Conservation (phyloP, 2,797 vertebrate genomes). For the Anableps anableps region DNA sequence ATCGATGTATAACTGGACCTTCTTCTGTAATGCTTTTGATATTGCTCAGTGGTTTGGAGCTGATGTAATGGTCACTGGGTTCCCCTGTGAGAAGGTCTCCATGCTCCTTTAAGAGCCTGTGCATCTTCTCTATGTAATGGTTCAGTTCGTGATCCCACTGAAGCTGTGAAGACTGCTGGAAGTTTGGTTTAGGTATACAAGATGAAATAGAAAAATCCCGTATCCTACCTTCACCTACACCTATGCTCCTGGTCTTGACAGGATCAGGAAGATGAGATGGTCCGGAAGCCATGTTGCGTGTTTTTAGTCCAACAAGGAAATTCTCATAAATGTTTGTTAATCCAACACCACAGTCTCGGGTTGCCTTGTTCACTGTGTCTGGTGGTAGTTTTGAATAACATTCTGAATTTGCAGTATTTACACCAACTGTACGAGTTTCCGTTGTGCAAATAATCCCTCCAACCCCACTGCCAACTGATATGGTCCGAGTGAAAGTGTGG, state of each 20-base stretch:
- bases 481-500: slow-evolving; percentile 76
- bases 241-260: slow-evolving; percentile 85
- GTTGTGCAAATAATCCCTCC: slow-evolving; percentile 73
- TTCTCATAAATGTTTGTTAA: slow-evolving; percentile 89
- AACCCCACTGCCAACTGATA: slow-evolving; percentile 87
- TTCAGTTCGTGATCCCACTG: slow-evolving; percentile 83
- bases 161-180: slow-evolving; percentile 45
- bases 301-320: slow-evolving; percentile 91
- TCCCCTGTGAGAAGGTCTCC: slow-evolving; percentile 88
- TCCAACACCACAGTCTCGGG: slow-evolving; percentile 89
- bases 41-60: slow-evolving; percentile 79
- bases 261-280: slow-evolving; percentile 83
- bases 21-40: slow-evolving; percentile 79
- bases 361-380: slow-evolving; percentile 73
- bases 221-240: slow-evolving; percentile 82
- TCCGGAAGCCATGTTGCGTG: slow-evolving; percentile 93
- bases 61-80: slow-evolving; percentile 79
- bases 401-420: slow-evolving; percentile 80
- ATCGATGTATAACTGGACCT: slow-evolving; percentile 65
- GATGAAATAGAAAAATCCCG: slow-evolving; percentile 57
- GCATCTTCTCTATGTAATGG: slow-evolving; percentile 92
- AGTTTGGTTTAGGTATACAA: slow-evolving; percentile 36
- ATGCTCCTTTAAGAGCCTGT: slow-evolving; percentile 89
- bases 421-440: slow-evolving; percentile 83
- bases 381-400: slow-evolving; percentile 32